A percentile compares a stretch with the other conserved stretches of the same genome.
Evolutionary conservation across 2,888 invertebrate genomes (phyloP).

Genomic region (Bimastos eiseni): DNA sequence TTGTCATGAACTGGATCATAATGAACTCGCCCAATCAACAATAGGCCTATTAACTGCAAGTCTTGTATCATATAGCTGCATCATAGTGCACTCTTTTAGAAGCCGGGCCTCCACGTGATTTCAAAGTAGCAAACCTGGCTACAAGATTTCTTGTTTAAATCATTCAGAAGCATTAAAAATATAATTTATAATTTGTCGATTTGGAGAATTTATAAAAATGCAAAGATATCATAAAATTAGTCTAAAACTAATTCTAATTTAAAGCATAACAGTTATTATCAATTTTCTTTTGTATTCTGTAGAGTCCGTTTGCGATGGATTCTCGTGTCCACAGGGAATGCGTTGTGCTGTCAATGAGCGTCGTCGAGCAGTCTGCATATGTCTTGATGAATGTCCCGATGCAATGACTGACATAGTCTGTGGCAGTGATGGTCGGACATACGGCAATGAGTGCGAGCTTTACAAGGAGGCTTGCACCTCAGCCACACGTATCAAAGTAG

Average conservation of each 20-base stretch:
- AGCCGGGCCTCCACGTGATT: no score
- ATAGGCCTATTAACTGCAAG: no score
- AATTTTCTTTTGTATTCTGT: background rate
- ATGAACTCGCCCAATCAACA: no score
- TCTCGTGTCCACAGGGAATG: background rate
- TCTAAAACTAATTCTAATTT: background rate
- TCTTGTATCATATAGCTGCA: no score
- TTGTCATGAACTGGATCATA: no score
- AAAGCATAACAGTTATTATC: background rate
- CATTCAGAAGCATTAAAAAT: no score
- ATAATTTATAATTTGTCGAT: no score
- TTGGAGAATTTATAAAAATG: background rate
- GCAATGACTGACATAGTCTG: background rate
- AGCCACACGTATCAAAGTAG: background rate
- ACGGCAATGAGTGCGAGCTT: background rate
- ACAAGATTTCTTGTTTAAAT: no score
- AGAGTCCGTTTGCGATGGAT: background rate
- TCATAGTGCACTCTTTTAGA: no score
- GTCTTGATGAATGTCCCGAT: background rate
- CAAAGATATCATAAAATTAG: background rate
- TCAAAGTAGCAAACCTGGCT: background rate
- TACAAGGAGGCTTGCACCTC: background rate
- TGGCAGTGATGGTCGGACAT: background rate
- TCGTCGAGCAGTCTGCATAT: background rate
- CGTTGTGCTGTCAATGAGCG: background rate